Evolutionary conservation across 1,140 invertebrate genomes (phyloP).

Genomic region (Diuraphis noxia): DNA sequence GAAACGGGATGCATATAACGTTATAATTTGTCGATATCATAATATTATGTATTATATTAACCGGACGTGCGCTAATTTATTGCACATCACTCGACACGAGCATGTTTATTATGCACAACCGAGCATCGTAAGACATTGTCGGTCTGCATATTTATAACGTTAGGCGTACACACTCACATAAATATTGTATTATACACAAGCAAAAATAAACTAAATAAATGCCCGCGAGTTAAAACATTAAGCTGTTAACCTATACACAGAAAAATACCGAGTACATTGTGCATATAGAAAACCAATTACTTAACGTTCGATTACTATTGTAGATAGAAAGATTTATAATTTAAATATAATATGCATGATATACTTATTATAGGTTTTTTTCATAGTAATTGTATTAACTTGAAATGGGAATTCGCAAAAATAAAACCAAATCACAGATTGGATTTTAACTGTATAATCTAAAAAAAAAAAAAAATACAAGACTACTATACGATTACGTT

Average conservation of each 20-base stretch:
- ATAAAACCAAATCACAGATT: neutral
- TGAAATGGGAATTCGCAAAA: too few relatives aligned
- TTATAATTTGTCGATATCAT: neutral
- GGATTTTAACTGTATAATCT: too few relatives aligned
- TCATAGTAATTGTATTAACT: neutral
- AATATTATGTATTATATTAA: neutral
- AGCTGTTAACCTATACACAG: neutral
- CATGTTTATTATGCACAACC: neutral
- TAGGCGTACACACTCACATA: neutral
- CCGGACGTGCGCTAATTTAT: constrained; percentile 1
- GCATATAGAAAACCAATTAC: neutral
- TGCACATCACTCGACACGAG: constrained; percentile 6
- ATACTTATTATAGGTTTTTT: neutral
- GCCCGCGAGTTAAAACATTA: neutral
- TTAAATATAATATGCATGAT: neutral
- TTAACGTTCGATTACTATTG: neutral
- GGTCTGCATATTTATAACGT: neutral
- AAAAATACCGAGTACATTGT: neutral
- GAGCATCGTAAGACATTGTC: neutral
- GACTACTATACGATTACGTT: neutral
- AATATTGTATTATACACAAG: neutral
- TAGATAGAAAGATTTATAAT: neutral
- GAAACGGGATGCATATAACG: neutral
- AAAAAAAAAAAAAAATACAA: too few relatives aligned
- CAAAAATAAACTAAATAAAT: neutral